Evolutionary conservation across 2,113 vertebrate genomes (phyloP), one percentile per base, ranked within the genome.

Genomic region (Calyptomena viridis): DNA sequence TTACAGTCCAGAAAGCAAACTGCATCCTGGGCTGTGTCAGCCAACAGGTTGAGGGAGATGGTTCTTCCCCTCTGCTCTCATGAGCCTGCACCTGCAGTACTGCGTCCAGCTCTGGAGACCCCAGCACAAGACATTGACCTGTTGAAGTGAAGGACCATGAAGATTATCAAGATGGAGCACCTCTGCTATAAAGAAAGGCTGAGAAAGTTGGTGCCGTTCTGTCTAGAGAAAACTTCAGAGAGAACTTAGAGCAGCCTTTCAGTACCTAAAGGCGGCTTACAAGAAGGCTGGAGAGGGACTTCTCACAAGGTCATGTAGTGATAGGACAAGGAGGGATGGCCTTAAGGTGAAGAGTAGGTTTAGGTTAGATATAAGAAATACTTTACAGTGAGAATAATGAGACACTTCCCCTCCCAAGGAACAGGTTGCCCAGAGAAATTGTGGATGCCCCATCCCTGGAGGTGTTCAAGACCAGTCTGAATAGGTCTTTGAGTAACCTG

Each of bases 61-160:
- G 47, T 55, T 87, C 40, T 72, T 42, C 24, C 21, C 17, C 30
- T 35, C 17, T 80, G 9, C n/a, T 49, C 16, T 42, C 14, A 63
- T 27, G 39, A 63, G 37, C 30, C 28, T 12, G 19, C 42, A 31
- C 15, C 23, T 53, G 39, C 23, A 53, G 9, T n/a, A 11, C 6
- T 39, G 46, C 27, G 12, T 58, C 60, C 31, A 37, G 59, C 24
- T 37, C 47, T 24, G 33, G 30, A 15, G 39, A 24, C 22, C 16
- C 17, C 50, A 37, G 1, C 4, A 10, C 14, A 42, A 33, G 35
- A n/a, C 40, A 40, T 12, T 1, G 1, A 40, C 21, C 30, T 64
- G 7, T 22, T 72, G 42, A 25, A 49, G 30, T 11, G 4, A 64
- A 72, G 35, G 37, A 6, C 35, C 35, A 49, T 14, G 14, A 73